Percentiles rank a stretch among this genome's conserved stretches.
phyloP scores from a whole-genome alignment of 2,113 vertebrate genomes.

The Protobothrops mucrosquamatus region DNA sequence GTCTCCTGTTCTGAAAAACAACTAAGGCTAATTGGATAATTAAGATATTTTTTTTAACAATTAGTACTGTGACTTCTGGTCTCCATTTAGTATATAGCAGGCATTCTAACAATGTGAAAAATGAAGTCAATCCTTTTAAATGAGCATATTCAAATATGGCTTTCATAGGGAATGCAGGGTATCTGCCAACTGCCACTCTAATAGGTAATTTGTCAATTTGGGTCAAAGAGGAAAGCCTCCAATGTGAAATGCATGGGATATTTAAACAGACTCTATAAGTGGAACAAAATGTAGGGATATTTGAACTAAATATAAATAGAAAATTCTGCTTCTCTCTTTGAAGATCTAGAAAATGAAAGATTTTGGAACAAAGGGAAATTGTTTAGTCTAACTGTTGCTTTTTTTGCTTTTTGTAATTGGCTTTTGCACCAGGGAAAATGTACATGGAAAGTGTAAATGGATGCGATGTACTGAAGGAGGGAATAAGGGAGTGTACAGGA shows the following conservation, averaged over 20 bases:
- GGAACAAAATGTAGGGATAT: neutral
- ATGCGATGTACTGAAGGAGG: no score
- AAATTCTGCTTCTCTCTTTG: neutral
- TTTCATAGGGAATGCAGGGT: neutral
- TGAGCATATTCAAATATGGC: neutral
- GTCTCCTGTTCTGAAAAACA: neutral
- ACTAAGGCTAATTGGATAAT: neutral
- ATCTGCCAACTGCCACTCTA: neutral
- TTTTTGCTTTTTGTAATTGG: no score
- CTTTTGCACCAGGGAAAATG: no score
- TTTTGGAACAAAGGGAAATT: no score
- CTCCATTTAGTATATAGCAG: neutral
- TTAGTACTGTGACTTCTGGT: neutral
- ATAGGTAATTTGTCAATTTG: neutral
- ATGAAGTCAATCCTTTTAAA: neutral
- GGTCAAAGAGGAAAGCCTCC: neutral
- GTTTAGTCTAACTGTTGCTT: no score
- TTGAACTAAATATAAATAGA: neutral
- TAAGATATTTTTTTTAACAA: neutral
- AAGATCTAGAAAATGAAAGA: neutral
- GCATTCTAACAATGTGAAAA: neutral
- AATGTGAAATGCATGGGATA: neutral
- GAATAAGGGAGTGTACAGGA: no score
- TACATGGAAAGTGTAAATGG: no score
- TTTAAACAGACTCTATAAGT: neutral